These are phyloP conservation scores for Acanthoscelides obtectus DNA, from an alignment of 2,888 invertebrate species.

Conservation along the genomic window DNA sequence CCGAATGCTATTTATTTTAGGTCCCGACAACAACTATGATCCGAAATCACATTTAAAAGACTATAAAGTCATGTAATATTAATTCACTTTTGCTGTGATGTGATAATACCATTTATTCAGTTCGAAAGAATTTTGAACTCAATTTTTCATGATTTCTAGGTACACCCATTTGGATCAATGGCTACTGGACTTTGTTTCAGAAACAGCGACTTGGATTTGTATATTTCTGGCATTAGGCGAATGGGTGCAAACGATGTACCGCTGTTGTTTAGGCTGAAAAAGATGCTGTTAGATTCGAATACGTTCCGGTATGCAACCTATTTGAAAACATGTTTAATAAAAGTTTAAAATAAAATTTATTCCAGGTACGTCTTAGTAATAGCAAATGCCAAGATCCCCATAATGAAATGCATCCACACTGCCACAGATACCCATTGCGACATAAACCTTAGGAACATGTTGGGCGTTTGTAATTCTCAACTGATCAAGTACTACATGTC, in stretches of 20 bases:
- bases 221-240: conserved; percentile 49
- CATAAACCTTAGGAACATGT: conserved; percentile 65
- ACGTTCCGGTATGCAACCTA: not conserved
- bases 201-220: conserved; percentile 71
- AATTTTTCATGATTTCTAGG: conserved; percentile 19
- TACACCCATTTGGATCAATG: conserved; percentile 68
- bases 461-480: conserved; percentile 65
- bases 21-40: no score
- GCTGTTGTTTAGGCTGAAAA: conserved; percentile 17
- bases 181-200: conserved; percentile 65
- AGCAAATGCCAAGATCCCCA: conserved; percentile 70
- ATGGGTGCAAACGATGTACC: conserved; percentile 26
- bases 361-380: conserved; percentile 61
- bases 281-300: conserved; percentile 15
- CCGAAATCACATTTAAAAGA: no score
- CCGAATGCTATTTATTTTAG: no score
- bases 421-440: conserved; percentile 63
- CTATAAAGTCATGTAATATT: no score
- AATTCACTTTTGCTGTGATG: no score
- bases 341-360: conserved; percentile 12
- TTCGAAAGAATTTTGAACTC: no score
- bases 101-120: no score
- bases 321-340: no score
- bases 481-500: conserved; percentile 59
- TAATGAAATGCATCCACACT: conserved; percentile 66